phyloP scores from a whole-genome alignment of 2,797 vertebrate genomes.

The Gymnodraco acuticeps region DNA sequence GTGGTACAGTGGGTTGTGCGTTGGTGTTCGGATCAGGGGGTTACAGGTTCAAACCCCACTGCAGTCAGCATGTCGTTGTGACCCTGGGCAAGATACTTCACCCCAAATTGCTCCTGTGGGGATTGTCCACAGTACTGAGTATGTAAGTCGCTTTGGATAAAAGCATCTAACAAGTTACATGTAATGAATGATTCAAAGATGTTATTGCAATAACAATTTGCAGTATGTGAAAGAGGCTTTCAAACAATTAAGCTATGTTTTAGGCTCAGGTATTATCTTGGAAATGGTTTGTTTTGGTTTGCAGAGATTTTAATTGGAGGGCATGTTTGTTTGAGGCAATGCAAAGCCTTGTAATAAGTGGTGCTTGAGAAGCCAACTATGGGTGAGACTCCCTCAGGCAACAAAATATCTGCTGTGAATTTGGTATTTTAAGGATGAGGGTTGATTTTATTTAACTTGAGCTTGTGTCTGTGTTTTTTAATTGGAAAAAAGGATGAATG shows the following conservation, averaged over 20 bases:
- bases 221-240: neutral
- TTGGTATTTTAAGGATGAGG: neutral
- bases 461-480: conserved; percentile 4
- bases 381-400: conserved; percentile 20
- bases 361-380: conserved; percentile 3
- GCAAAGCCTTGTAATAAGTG: neutral
- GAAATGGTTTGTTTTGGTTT: conserved; percentile 15
- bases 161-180: too few relatives aligned
- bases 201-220: neutral
- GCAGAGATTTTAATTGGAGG: conserved; percentile 9
- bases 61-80: too few relatives aligned
- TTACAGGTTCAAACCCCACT: too few relatives aligned
- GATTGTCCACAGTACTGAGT: too few relatives aligned
- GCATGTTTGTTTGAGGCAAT: conserved; percentile 19
- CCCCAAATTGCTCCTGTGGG: too few relatives aligned
- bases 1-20: too few relatives aligned
- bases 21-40: too few relatives aligned
- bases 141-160: too few relatives aligned
- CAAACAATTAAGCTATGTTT: neutral
- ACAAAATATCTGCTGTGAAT: conserved; percentile 11
- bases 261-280: conserved; percentile 7
- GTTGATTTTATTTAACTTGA: conserved; percentile 16
- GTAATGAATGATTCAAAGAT: neutral
- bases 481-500: neutral
- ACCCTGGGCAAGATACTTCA: too few relatives aligned